These are phyloP conservation scores for Macroglossus sobrinus DNA, from an alignment of 2,113 vertebrate genomes.

Conservation along the genomic window DNA sequence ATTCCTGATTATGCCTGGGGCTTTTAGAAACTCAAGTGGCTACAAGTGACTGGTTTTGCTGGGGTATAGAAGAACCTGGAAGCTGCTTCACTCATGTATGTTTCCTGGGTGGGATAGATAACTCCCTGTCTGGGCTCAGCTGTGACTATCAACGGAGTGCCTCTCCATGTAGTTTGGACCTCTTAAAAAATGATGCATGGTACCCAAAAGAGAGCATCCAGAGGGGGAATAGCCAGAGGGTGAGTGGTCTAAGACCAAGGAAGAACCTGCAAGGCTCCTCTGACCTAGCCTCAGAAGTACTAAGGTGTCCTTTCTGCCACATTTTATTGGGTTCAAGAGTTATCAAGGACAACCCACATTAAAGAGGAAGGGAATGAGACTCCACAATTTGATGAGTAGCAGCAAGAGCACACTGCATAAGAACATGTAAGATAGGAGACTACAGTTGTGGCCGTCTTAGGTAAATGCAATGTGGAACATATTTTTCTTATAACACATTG, in stretches of 20 bases:
- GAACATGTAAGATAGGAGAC: neutral
- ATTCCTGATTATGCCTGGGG: neutral
- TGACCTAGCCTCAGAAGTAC: neutral
- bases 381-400: neutral
- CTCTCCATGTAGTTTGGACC: neutral
- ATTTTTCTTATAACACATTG: neutral
- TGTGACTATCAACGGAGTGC: neutral
- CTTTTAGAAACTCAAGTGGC: neutral
- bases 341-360: neutral
- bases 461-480: neutral
- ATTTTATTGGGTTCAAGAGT: neutral
- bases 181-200: neutral
- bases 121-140: neutral
- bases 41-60: neutral
- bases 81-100: neutral
- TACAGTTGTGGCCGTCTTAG: neutral
- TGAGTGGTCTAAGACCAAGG: neutral
- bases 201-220: neutral
- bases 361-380: neutral
- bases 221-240: neutral
- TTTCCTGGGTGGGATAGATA: neutral
- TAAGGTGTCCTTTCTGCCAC: neutral
- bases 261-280: neutral
- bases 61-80: neutral
- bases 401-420: neutral